Evolutionary conservation across 2,113 vertebrate genomes (phyloP).

Genomic region (Aptenodytes forsteri): DNA sequence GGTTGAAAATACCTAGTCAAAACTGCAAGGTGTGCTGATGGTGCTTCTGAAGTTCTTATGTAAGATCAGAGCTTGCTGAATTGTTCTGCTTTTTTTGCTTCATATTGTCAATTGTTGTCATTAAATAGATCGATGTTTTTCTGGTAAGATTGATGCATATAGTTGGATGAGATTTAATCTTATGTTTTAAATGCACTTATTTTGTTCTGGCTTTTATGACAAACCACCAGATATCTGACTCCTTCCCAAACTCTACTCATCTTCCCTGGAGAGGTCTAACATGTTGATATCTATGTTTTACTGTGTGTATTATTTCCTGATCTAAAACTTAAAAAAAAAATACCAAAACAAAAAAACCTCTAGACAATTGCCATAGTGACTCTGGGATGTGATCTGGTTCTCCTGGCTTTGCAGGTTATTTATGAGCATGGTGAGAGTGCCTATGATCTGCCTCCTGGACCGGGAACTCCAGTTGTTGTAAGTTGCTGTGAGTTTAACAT

Average conservation of each 20-base stretch:
- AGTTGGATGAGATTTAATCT: not conserved
- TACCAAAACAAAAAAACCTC: not conserved
- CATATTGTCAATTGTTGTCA: not conserved
- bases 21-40: not conserved
- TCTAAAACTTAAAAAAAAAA: not conserved
- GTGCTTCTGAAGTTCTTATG: not conserved
- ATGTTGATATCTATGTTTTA: not conserved
- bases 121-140: not conserved
- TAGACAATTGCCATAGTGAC: not conserved
- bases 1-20: not conserved
- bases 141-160: not conserved
- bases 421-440: not conserved
- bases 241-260: not conserved
- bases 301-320: not conserved
- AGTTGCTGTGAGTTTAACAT: fast-evolving
- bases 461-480: not conserved
- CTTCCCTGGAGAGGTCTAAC: not conserved
- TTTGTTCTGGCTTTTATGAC: not conserved
- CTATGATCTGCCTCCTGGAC: not conserved
- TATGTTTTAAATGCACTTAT: not conserved
- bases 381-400: no score
- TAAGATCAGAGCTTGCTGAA: not conserved
- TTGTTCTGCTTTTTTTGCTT: not conserved
- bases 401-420: not conserved
- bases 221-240: not conserved